These are phyloP conservation scores for Porites evermanni DNA, from an alignment of 92 coral and sea anemone genomes.

Conservation along the genomic window DNA sequence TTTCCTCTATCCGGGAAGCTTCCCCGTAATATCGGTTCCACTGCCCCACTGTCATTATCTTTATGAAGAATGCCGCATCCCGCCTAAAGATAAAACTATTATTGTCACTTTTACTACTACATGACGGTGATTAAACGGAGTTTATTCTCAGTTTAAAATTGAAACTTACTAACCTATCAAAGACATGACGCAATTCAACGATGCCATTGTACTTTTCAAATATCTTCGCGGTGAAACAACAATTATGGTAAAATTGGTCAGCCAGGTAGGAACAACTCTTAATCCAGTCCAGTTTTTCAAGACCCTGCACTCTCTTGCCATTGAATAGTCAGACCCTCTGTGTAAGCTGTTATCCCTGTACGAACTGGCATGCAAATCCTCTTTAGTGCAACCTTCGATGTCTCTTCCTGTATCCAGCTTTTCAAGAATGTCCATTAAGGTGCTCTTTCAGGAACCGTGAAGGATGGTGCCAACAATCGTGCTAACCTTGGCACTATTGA, in stretches of 20 bases:
- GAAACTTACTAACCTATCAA: conserved; percentile 3
- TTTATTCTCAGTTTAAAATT: neutral
- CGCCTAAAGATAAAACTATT: neutral
- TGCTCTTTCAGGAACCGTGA: conserved; percentile 38
- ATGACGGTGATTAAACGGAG: neutral
- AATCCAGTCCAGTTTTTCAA: conserved; percentile 48
- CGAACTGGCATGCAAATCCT: neutral
- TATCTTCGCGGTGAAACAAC: conserved; percentile 16
- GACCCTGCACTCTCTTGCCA: conserved; percentile 52
- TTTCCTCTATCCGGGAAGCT: conserved; percentile 18
- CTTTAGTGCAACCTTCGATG: neutral
- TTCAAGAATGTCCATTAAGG: conserved; percentile 39
- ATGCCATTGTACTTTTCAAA: conserved; percentile 22
- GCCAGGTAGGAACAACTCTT: conserved; percentile 50
- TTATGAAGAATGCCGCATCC: neutral
- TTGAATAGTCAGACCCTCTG: conserved; percentile 29
- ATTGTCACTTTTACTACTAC: neutral
- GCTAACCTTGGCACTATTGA: conserved; percentile 12
- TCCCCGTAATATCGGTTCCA: neutral
- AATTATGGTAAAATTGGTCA: neutral
- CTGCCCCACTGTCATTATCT: neutral
- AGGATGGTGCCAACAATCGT: conserved; percentile 3
- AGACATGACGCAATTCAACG: conserved; percentile 28
- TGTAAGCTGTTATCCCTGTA: conserved; percentile 4
- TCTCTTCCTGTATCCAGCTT: conserved; percentile 4